phyloP scores from a whole-genome alignment of 1,140 invertebrate species.

The Acromyrmex charruanus region DNA sequence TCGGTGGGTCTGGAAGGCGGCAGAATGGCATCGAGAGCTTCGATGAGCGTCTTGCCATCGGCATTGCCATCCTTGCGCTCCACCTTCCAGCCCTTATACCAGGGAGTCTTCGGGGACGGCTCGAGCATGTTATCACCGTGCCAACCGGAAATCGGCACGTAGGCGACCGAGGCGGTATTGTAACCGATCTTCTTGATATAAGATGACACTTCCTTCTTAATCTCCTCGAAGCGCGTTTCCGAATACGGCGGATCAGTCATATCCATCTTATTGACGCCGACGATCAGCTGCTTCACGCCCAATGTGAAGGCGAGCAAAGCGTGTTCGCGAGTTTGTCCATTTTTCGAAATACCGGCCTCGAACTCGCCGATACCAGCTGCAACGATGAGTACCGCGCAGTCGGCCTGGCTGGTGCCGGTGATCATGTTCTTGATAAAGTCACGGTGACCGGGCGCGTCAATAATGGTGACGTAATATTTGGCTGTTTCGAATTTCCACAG shows the following conservation, averaged over 20 bases:
- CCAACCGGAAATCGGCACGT: slow-evolving; percentile 99
- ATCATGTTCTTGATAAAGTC: slow-evolving; percentile 99
- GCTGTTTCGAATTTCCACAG: slow-evolving; percentile 99
- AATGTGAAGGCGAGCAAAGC: slow-evolving; percentile 98
- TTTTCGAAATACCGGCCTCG: slow-evolving; percentile 99
- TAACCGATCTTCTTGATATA: slow-evolving; percentile 99
- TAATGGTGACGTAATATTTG: slow-evolving; percentile 99
- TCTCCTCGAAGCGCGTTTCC: slow-evolving; percentile 97
- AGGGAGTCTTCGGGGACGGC: slow-evolving; percentile 95
- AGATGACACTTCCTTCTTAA: slow-evolving; percentile 97
- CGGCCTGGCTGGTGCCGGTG: slow-evolving; percentile 98
- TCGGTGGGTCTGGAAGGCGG: slow-evolving; percentile 98
- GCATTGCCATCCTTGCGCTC: slow-evolving; percentile 96
- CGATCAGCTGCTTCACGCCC: slow-evolving; percentile 99
- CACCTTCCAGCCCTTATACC: slow-evolving; percentile 99
- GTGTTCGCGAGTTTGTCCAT: slow-evolving; percentile 99
- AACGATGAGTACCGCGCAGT: slow-evolving; percentile 99
- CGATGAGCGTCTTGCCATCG: slow-evolving; percentile 95
- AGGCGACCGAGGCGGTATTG: slow-evolving; percentile 97
- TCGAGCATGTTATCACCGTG: slow-evolving; percentile 99
- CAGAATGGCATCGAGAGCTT: slow-evolving; percentile 98
- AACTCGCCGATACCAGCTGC: slow-evolving; percentile 99
- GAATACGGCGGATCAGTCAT: slow-evolving; percentile 98
- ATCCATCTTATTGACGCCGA: slow-evolving; percentile 99
- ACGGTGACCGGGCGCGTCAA: slow-evolving; percentile 99